These are phyloP conservation scores for Ophion obscuratus DNA, from an alignment of 2,888 invertebrate species.

Conservation along the genomic window DNA sequence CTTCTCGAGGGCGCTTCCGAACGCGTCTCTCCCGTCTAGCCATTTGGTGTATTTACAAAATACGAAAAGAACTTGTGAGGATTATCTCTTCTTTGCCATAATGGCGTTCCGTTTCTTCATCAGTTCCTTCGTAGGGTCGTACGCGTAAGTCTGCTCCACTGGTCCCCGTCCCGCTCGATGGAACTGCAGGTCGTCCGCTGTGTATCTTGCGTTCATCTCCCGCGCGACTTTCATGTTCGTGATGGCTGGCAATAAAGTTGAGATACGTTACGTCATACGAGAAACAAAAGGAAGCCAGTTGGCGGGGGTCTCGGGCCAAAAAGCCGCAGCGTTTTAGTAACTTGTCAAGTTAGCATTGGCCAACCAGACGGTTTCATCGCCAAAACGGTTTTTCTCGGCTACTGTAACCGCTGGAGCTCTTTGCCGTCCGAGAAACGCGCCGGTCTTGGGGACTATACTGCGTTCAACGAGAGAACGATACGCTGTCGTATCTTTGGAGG, in stretches of 20 bases:
- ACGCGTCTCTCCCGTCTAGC: constrained; percentile 13
- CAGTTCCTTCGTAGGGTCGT: constrained; percentile 90
- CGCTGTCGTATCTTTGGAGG: no score
- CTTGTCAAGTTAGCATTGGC: no score
- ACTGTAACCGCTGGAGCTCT: no score
- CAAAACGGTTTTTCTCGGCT: no score
- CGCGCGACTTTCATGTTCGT: constrained; percentile 92
- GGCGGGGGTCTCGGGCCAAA: no score
- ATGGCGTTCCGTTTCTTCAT: constrained; percentile 80
- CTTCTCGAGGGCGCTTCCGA: not conserved
- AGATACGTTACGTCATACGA: not conserved
- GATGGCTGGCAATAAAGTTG: constrained; percentile 87
- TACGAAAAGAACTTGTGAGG: not conserved
- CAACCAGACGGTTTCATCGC: no score
- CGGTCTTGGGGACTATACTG: not conserved
- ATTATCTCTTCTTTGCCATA: constrained; percentile 86
- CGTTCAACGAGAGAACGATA: no score
- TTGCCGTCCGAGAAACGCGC: no score
- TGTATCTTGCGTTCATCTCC: constrained; percentile 91
- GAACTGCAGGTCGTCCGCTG: constrained; percentile 92
- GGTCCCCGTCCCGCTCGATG: constrained; percentile 94
- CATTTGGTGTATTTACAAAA: constrained; percentile 53
- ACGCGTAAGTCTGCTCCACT: constrained; percentile 93
- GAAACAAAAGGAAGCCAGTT: not conserved
- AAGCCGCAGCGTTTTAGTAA: no score